A percentile compares a stretch with the other conserved stretches of the same genome.
Conservation (phyloP, 2,888 invertebrate genomes). For the Torymus aiolomorphi region DNA sequence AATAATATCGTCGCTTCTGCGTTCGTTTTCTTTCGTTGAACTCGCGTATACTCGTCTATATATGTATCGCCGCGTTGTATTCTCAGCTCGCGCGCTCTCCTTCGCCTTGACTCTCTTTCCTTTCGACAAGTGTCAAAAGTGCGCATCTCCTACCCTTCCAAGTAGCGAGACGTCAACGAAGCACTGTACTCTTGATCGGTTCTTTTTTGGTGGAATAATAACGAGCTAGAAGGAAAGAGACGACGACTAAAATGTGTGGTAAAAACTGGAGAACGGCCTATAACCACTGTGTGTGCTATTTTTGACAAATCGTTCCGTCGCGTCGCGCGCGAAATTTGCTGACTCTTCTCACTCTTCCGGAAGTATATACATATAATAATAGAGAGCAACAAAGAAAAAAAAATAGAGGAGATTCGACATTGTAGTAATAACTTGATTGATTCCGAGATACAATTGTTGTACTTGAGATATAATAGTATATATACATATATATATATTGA, state of each 20-base stretch:
- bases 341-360: slow-evolving; percentile 54
- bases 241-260: background rate
- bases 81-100: background rate
- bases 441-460: slow-evolving; percentile 55
- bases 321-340: slow-evolving; percentile 34
- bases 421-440: slow-evolving; percentile 50
- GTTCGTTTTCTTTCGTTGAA: slow-evolving; percentile 8
- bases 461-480: slow-evolving; percentile 52
- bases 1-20: slow-evolving; percentile 17
- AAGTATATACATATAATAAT: slow-evolving; percentile 27
- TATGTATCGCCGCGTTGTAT: background rate
- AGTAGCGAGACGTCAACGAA: slow-evolving; percentile 38
- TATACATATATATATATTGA: slow-evolving; percentile 48
- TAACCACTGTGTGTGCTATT: too few species aligned
- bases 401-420: slow-evolving; percentile 49
- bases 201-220: too few species aligned
- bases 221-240: background rate
- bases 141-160: slow-evolving; percentile 49
- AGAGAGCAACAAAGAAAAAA: slow-evolving; percentile 33
- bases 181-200: too few species aligned
- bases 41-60: background rate
- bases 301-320: slow-evolving; percentile 37
- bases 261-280: background rate
- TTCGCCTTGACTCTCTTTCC: background rate
- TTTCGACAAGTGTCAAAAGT: slow-evolving; percentile 18